Percentiles rank a stretch among this genome's conserved stretches.
phyloP scores from a whole-genome alignment of 2,113 vertebrate genomes.

The Pelecanus crispus region DNA sequence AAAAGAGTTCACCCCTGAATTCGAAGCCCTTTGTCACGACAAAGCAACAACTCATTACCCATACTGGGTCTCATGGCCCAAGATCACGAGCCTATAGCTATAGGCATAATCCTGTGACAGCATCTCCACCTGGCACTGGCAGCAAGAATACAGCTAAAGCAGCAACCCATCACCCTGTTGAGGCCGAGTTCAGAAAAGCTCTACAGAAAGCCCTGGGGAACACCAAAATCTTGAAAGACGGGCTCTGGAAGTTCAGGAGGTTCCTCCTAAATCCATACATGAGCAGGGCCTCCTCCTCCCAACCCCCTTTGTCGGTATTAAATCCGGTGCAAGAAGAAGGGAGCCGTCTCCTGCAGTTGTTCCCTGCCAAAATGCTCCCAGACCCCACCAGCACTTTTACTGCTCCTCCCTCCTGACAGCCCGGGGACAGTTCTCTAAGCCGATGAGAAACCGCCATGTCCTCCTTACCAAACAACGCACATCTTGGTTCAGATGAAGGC shows the following conservation, averaged over 20 bases:
- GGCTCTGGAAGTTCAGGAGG: background rate
- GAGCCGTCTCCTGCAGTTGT: rapidly evolving
- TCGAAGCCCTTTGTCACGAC: rapidly evolving
- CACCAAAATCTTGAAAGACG: background rate
- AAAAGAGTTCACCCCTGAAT: background rate
- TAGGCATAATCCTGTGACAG: rapidly evolving
- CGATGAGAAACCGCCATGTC: rapidly evolving
- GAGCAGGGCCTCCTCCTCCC: background rate
- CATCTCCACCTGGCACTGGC: background rate
- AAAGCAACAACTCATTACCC: background rate
- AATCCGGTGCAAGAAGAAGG: background rate
- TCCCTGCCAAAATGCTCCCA: background rate
- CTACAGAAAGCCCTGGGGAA: background rate
- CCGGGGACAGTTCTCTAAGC: background rate
- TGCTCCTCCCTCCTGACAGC: background rate
- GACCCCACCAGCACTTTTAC: background rate
- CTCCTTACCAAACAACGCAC: background rate
- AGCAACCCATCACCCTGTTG: rapidly evolving
- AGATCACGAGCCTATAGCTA: background rate
- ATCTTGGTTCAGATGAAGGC: background rate
- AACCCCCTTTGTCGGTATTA: rapidly evolving
- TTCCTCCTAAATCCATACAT: background rate
- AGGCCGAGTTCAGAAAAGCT: background rate
- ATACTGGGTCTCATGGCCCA: rapidly evolving
- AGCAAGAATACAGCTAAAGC: background rate